Evolutionary conservation across 2,888 invertebrate genomes (phyloP), one percentile per base, ranked within the genome.

Genomic region (Xanthorhoe designata): DNA sequence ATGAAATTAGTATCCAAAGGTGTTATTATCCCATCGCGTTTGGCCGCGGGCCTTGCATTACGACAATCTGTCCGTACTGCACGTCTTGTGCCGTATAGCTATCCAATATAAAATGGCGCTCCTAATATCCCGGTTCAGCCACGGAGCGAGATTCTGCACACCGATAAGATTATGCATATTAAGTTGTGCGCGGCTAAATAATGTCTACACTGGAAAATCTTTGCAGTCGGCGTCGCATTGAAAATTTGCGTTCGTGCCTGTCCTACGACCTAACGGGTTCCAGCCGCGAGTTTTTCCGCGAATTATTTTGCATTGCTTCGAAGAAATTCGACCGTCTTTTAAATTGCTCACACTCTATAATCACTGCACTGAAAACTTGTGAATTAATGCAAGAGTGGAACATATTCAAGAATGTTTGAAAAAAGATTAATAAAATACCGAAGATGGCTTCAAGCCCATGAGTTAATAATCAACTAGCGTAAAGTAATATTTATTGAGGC

Each of bases 1-100:
- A 93, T 92, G 92, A 93, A 93, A 93, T 93, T 93, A 93, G 93
- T 92, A 91, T 86, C 88, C 90, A 90, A 92, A 91, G 91, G 88
- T 92, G 92, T 93, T 93, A 93, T 93, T 93, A 93, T 92, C 92
- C 92, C 93, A 92, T 93, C 92, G 93, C 91, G 89, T 92, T 92
- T 91, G 91, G 89, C 93, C 92, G 89, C 88, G 83, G 85, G 93
- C 87, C 92, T 91, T 92, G 89, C 92, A 93, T 93, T 92, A 93
- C 92, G 93, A 93, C 93, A 92, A 92, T 92, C 92, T 92, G 92
- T 92, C 92, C 92, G 92, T 93, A 93, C 91, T 89, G 92, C 93
- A 92, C 92, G 93, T 92, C 92, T 92, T 89, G 90, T 90, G 91
- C 91, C 85, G 89, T 92, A 92, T 91, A 92, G 91, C 92, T 92